Evolutionary conservation across 2,113 vertebrate genomes (phyloP).

Genomic region (Chauna torquata): DNA sequence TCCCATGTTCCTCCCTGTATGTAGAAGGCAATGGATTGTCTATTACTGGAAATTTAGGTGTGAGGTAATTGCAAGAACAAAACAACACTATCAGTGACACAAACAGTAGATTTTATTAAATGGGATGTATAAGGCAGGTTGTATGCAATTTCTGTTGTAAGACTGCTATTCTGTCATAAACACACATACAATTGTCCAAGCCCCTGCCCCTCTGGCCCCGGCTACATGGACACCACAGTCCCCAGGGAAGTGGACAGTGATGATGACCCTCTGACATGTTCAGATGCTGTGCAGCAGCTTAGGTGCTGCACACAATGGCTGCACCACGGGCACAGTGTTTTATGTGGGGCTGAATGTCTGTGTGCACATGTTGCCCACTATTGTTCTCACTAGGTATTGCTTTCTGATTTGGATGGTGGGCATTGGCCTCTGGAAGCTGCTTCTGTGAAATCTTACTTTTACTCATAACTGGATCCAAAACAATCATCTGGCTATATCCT

Average conservation of each 20-base stretch:
- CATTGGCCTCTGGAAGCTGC: not conserved
- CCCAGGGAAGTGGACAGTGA: accelerated
- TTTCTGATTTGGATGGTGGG: not conserved
- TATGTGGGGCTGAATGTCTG: not conserved
- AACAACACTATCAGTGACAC: too few relatives aligned
- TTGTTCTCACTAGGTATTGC: not conserved
- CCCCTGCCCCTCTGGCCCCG: not conserved
- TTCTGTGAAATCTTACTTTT: not conserved
- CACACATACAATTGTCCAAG: accelerated
- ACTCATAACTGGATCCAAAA: not conserved
- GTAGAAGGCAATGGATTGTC: not conserved
- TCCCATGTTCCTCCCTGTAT: accelerated
- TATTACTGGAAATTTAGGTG: not conserved
- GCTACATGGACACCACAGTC: not conserved
- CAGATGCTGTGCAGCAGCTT: not conserved
- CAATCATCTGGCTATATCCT: accelerated
- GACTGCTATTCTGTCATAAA: not conserved
- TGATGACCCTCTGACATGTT: not conserved
- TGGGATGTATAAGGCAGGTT: not conserved
- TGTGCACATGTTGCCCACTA: too few relatives aligned
- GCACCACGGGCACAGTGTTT: accelerated
- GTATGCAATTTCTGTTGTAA: not conserved
- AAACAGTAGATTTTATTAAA: not conserved
- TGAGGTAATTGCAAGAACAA: not conserved
- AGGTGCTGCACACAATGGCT: not conserved